phyloP scores from a whole-genome alignment of 2,797 vertebrate species.

The Okamejei kenojei region DNA sequence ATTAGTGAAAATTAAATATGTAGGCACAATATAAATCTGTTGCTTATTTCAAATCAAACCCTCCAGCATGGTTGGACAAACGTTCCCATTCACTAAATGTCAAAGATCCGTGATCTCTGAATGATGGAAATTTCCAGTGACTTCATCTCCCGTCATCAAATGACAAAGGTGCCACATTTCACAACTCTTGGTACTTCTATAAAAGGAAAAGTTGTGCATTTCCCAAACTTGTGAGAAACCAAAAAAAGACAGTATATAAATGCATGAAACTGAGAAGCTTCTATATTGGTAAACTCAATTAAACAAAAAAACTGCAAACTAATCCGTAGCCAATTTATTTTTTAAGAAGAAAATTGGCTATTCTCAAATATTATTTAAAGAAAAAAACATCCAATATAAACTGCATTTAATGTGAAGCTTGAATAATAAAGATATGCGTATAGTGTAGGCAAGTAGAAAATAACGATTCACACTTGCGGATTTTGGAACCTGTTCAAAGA shows the following conservation, averaged over 20 bases:
- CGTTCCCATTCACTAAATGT: background rate
- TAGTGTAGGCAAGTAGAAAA: background rate
- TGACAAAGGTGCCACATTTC: background rate
- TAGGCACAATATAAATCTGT: background rate
- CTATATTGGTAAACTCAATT: background rate
- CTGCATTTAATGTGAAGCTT: background rate
- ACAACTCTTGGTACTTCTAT: background rate
- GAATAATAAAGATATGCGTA: background rate
- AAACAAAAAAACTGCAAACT: background rate
- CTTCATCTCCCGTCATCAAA: conserved; percentile 20
- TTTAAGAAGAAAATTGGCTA: background rate
- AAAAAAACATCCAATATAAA: background rate
- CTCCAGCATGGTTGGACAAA: background rate
- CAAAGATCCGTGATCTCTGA: background rate
- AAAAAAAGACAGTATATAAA: conserved; percentile 7
- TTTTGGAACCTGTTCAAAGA: background rate
- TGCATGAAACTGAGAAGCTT: background rate
- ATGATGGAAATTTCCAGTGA: background rate
- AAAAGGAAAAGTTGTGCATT: background rate
- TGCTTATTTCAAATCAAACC: conserved; percentile 23
- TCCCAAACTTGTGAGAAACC: conserved; percentile 12
- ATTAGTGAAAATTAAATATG: conserved; percentile 16
- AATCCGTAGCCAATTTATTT: background rate
- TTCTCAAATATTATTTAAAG: background rate
- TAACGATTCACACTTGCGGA: background rate